Evolutionary conservation across 2,113 vertebrate genomes (phyloP).

Genomic region (Saguinus midas): DNA sequence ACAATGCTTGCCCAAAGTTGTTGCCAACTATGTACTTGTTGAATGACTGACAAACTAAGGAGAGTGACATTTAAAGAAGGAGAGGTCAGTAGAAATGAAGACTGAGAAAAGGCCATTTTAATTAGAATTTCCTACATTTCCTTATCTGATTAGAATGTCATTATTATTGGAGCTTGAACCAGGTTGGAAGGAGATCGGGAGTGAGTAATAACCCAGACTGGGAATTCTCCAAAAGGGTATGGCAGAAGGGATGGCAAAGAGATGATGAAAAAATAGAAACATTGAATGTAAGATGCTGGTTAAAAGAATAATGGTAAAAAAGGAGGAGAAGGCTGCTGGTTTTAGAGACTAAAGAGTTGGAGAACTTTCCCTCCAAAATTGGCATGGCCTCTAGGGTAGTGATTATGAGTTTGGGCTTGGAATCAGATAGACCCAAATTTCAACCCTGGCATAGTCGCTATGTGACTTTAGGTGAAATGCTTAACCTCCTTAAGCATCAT

Average conservation of each 20-base stretch:
- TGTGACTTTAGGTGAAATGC: neutral
- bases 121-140: neutral
- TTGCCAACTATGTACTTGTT: neutral
- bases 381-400: neutral
- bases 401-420: neutral
- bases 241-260: neutral
- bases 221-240: neutral
- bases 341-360: neutral
- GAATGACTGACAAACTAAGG: neutral
- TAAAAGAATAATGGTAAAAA: neutral
- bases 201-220: neutral
- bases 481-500: neutral
- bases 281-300: neutral
- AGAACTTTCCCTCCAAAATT: neutral
- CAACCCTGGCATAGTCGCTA: neutral
- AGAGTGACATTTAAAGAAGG: neutral
- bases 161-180: neutral
- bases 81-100: neutral
- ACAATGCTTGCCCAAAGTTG: neutral
- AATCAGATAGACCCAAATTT: neutral
- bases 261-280: neutral
- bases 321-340: neutral
- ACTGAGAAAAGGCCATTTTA: neutral
- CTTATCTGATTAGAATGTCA: neutral
- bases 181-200: neutral